phyloP scores from a whole-genome alignment of 2,113 vertebrate genomes.

The Megaceryle torquata region DNA sequence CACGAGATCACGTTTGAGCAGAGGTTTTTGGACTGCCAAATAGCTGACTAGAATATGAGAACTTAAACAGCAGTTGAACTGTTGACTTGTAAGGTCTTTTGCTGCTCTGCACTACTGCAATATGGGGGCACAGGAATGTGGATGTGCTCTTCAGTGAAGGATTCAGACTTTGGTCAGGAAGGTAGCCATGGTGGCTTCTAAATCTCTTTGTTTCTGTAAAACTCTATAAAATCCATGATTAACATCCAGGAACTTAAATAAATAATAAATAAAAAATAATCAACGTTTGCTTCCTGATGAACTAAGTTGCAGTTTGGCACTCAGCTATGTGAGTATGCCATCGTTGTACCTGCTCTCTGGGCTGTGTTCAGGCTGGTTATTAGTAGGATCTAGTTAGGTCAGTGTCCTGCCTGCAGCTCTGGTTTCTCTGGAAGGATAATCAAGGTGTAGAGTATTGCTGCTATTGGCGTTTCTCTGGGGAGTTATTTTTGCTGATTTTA shows the following conservation, averaged over 20 bases:
- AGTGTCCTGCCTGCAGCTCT: not conserved
- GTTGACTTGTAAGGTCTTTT: not conserved
- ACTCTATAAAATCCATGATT: not conserved
- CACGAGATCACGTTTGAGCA: accelerated
- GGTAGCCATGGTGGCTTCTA: not conserved
- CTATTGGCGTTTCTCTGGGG: not conserved
- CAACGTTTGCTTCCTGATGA: not conserved
- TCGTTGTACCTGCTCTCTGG: not conserved
- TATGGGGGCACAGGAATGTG: not conserved
- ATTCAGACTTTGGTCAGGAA: not conserved
- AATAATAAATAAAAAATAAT: not conserved
- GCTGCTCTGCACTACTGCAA: not conserved
- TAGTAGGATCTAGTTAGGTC: not conserved
- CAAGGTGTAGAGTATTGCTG: not conserved
- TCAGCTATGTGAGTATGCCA: accelerated
- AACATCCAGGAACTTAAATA: not conserved
- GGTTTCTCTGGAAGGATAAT: not conserved
- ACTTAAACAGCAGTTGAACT: not conserved
- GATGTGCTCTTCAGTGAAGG: not conserved
- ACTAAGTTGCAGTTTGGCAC: not conserved
- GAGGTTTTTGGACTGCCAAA: not conserved
- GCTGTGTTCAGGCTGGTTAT: not conserved
- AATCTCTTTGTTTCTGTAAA: not conserved
- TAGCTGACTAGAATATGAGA: not conserved
- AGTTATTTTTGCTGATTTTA: not conserved